phyloP scores from a whole-genome alignment of 23 tunicate genomes.

The Oikopleura albicans region DNA sequence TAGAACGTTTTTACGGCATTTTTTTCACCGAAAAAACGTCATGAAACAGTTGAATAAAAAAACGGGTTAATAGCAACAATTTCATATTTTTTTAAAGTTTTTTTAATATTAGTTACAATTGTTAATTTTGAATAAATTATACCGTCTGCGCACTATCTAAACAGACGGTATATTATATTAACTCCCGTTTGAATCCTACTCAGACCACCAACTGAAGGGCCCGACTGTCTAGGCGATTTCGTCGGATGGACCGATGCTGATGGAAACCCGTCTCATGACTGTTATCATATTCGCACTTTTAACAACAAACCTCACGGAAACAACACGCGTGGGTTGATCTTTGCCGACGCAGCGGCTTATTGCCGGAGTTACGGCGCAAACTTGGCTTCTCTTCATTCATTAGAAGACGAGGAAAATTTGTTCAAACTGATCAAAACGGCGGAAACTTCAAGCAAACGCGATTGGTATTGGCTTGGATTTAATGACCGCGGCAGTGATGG shows the following conservation, averaged over 20 bases:
- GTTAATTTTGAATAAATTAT: too few species aligned
- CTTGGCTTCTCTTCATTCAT: neutral
- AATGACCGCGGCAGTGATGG: slow-evolving; percentile 11
- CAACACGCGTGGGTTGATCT: neutral
- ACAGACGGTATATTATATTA: too few species aligned
- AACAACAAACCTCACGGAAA: neutral
- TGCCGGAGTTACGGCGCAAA: neutral
- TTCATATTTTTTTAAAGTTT: too few species aligned
- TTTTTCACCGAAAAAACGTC: too few species aligned
- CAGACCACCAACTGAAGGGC: neutral
- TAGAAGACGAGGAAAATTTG: neutral
- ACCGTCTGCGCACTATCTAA: too few species aligned
- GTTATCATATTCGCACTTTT: neutral
- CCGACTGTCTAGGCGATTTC: neutral
- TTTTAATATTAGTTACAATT: too few species aligned
- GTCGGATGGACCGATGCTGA: neutral
- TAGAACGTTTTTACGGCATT: too few species aligned
- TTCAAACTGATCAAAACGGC: neutral
- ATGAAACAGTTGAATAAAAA: too few species aligned
- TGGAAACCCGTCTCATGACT: neutral
- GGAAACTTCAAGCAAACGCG: neutral
- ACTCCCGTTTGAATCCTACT: too few species aligned
- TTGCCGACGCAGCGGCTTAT: neutral
- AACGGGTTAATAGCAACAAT: too few species aligned
- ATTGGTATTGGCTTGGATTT: slow-evolving; percentile 37